Evolutionary conservation across 1,140 invertebrate genomes (phyloP).

Genomic region (Varroa destructor): DNA sequence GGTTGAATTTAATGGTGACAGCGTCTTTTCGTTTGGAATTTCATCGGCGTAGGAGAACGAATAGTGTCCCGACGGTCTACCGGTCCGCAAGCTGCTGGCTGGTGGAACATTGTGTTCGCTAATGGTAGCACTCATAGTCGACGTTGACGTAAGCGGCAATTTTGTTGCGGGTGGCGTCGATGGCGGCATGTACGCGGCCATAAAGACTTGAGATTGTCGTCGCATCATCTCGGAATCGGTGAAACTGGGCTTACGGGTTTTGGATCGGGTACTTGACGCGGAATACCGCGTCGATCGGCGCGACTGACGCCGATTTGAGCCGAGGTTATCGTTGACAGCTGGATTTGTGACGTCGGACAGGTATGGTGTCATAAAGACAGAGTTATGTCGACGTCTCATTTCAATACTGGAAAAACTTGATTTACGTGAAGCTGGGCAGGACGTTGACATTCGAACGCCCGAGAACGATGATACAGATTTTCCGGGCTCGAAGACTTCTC

Average conservation of each 20-base stretch:
- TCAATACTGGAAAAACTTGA: slow-evolving; percentile 3
- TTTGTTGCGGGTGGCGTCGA: no score
- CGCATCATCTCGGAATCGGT: slow-evolving; percentile 16
- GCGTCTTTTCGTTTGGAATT: no score
- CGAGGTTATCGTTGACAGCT: not conserved
- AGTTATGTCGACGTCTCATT: slow-evolving; percentile 9
- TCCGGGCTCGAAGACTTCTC: slow-evolving; percentile 24
- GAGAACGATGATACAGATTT: slow-evolving; percentile 1
- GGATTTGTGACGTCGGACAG: not conserved
- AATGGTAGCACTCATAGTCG: no score
- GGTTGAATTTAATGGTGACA: no score
- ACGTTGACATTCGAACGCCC: not conserved
- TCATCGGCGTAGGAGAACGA: no score
- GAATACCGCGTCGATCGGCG: no score
- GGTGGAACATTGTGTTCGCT: no score
- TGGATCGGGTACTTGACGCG: not conserved
- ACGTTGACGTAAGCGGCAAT: no score
- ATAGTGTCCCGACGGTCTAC: no score
- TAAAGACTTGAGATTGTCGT: not conserved
- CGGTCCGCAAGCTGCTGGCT: no score
- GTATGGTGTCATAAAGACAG: slow-evolving; percentile 18
- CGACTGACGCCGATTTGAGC: no score
- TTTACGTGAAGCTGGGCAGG: slow-evolving; percentile 2
- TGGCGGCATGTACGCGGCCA: not conserved
- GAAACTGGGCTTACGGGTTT: not conserved